Evolutionary conservation across 1,140 invertebrate species (phyloP).

Genomic region (Cotesia glomerata): DNA sequence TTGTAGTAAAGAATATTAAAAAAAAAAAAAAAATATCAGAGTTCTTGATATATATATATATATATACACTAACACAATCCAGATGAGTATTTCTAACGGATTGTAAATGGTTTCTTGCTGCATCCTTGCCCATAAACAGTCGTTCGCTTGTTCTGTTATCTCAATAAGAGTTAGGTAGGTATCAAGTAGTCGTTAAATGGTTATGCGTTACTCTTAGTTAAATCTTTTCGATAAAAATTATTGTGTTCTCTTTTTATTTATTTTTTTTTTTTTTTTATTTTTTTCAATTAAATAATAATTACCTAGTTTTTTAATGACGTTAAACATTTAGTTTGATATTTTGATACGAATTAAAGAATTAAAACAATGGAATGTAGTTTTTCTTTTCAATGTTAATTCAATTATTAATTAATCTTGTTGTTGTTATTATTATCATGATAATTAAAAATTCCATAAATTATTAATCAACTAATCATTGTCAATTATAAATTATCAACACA

Average conservation of each 20-base stretch:
- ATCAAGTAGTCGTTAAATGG: slow-evolving; percentile 15
- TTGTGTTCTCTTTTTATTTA: background rate
- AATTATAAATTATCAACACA: too few relatives aligned
- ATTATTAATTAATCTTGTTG: too few relatives aligned
- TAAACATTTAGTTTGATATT: background rate
- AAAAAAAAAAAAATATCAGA: background rate
- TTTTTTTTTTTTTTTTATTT: too few relatives aligned
- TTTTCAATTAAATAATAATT: background rate
- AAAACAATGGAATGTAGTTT: background rate
- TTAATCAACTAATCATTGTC: too few relatives aligned
- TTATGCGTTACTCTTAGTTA: background rate
- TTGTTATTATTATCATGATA: too few relatives aligned
- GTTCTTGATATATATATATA: background rate
- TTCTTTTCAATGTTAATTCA: too few relatives aligned
- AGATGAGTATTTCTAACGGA: slow-evolving; percentile 14
- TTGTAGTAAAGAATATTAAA: background rate
- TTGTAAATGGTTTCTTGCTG: slow-evolving; percentile 21
- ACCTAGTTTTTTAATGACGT: background rate
- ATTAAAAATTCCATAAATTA: too few relatives aligned
- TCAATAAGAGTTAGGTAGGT: background rate
- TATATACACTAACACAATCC: background rate
- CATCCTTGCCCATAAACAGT: slow-evolving; percentile 18
- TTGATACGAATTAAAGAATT: too few relatives aligned
- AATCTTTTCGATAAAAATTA: slow-evolving; percentile 3
- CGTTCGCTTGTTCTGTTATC: background rate